phyloP scores from a whole-genome alignment of 2,888 invertebrate species.

The Dendrolimus pini region DNA sequence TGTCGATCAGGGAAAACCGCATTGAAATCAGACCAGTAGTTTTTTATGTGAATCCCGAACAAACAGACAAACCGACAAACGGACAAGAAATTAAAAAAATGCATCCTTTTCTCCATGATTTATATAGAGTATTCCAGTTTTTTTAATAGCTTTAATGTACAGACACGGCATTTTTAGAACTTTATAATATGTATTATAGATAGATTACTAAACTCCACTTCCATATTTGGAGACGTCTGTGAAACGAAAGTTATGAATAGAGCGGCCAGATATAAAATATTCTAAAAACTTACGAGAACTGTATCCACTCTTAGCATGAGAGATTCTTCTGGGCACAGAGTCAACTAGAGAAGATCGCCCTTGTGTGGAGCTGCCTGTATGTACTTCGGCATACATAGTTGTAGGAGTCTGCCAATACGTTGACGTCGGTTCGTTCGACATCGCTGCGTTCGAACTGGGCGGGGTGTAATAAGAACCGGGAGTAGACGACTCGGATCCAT shows the following conservation, averaged over 20 bases:
- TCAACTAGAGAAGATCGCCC: neutral
- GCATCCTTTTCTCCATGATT: too few species aligned
- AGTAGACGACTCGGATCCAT: conserved; percentile 4
- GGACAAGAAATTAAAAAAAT: too few species aligned
- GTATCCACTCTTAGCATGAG: conserved; percentile 20
- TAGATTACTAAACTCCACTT: neutral
- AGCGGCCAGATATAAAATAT: too few species aligned
- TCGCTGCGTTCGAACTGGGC: conserved; percentile 11
- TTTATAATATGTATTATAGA: neutral
- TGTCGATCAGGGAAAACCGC: too few species aligned
- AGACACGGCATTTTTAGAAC: too few species aligned
- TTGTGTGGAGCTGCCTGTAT: conserved; percentile 6
- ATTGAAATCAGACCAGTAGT: too few species aligned
- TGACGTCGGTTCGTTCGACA: conserved; percentile 1
- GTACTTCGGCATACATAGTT: conserved; percentile 22
- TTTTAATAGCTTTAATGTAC: too few species aligned
- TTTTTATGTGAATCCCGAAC: too few species aligned
- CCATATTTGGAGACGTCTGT: too few species aligned
- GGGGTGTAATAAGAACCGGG: conserved; percentile 14
- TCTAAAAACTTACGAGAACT: conserved; percentile 30
- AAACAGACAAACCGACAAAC: too few species aligned
- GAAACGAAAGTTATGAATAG: too few species aligned
- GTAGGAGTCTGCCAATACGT: conserved; percentile 24
- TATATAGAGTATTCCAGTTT: too few species aligned
- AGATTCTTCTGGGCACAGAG: conserved; percentile 8